phyloP scores from a whole-genome alignment of 1,140 invertebrate species.

The Hormaphis cornu region DNA sequence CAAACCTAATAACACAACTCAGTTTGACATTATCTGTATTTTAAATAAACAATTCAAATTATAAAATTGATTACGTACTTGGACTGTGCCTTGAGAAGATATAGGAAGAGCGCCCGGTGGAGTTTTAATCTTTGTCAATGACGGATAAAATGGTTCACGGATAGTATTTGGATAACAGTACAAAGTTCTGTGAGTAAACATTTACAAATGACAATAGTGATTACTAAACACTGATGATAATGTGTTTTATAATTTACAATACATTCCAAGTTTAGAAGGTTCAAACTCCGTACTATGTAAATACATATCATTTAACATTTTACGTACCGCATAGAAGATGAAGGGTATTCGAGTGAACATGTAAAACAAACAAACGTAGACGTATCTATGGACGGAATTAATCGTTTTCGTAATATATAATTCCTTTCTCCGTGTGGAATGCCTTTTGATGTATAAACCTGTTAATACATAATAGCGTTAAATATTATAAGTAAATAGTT shows the following conservation, averaged over 20 bases:
- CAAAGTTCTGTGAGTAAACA: conserved; percentile 53
- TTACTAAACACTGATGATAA: not conserved
- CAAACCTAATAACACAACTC: conserved; percentile 62
- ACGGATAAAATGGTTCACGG: conserved; percentile 77
- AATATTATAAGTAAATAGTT: not conserved
- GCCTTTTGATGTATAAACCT: conserved; percentile 53
- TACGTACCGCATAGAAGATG: conserved; percentile 47
- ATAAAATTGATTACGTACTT: conserved; percentile 38
- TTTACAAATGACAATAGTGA: not conserved
- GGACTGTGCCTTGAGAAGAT: conserved; percentile 57
- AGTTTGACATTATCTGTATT: conserved; percentile 48
- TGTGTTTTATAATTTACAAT: too few species aligned
- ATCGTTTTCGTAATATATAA: conserved; percentile 66
- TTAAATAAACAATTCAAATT: not conserved
- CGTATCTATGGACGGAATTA: conserved; percentile 52
- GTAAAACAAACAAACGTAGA: conserved; percentile 81
- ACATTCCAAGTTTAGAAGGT: not conserved
- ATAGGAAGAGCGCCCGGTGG: conserved; percentile 74
- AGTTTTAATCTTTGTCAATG: conserved; percentile 65
- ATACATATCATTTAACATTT: not conserved
- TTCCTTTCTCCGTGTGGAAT: conserved; percentile 64
- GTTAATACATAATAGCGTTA: conserved; percentile 36
- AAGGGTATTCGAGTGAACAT: conserved; percentile 68
- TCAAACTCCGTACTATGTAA: too few species aligned
- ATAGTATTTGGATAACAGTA: conserved; percentile 76